Percentiles rank a stretch among this genome's conserved stretches.
Evolutionary conservation across 2,797 vertebrate species (phyloP).

Genomic region (Scomberomorus guttatus): DNA sequence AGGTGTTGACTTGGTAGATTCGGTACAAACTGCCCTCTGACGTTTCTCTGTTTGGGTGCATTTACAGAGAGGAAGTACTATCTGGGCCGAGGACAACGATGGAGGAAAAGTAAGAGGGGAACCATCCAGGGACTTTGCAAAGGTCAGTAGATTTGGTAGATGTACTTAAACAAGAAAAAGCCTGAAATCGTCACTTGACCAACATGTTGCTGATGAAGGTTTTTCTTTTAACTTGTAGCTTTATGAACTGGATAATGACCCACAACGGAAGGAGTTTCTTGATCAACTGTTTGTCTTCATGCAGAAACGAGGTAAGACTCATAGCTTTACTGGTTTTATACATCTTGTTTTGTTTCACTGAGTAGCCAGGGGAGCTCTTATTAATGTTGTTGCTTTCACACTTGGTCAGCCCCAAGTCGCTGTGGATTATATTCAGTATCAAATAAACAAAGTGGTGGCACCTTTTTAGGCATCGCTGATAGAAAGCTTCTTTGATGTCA

Average conservation of each 20-base stretch:
- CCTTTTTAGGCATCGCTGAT: not conserved
- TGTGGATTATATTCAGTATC: not conserved
- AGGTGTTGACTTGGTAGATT: not conserved
- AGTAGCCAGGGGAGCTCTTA: not conserved
- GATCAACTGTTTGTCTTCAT: conserved; percentile 97
- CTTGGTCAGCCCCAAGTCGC: not conserved
- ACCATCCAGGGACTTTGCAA: conserved; percentile 97
- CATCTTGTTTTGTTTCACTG: not conserved
- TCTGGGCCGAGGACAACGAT: conserved; percentile 93
- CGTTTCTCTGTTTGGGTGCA: conserved; percentile 14
- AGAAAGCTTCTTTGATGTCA: not conserved
- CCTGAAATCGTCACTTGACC: not conserved
- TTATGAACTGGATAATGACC: conserved; percentile 95
- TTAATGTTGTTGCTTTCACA: not conserved
- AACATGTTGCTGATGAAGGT: conserved; percentile 6
- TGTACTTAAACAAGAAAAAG: conserved; percentile 16
- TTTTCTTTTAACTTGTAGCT: conserved; percentile 81
- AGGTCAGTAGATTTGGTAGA: conserved; percentile 84
- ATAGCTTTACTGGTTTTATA: not conserved
- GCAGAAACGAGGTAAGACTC: conserved; percentile 92
- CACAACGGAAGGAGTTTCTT: conserved; percentile 95
- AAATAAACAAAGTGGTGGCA: not conserved
- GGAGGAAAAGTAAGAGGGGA: conserved; percentile 90
- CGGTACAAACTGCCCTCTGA: not conserved
- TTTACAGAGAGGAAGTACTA: conserved; percentile 82